Percentiles rank a stretch among this genome's conserved stretches.
Conservation (phyloP, 2,113 vertebrate genomes). For the Scomber colias region DNA sequence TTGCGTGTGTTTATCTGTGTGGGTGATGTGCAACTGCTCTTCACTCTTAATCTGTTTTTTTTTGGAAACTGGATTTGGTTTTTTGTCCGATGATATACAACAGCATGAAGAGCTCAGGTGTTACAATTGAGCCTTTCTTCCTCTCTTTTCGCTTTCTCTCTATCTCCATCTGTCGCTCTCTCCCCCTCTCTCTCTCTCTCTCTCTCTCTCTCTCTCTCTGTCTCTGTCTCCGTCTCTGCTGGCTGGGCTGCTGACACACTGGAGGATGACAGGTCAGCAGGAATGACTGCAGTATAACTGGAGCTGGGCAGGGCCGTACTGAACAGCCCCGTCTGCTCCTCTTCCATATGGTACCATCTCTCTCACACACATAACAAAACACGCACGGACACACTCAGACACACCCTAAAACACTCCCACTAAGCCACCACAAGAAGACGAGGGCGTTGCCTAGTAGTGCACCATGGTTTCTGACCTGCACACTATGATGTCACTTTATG, state of each 20-base stretch:
- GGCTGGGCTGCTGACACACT: conserved; percentile 55
- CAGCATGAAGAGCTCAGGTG: conserved; percentile 36
- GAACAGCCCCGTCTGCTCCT: conserved; percentile 67
- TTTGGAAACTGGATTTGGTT: conserved; percentile 27
- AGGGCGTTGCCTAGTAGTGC: conserved; percentile 64
- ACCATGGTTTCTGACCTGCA: conserved; percentile 52
- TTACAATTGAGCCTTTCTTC: conserved; percentile 7
- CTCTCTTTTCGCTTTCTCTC: no score
- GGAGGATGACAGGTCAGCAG: conserved; percentile 75
- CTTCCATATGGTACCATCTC: conserved; percentile 68
- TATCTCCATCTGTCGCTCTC: no score
- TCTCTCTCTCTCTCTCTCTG: neutral
- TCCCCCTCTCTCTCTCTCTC: neutral
- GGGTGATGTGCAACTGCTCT: neutral
- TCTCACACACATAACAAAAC: conserved; percentile 28
- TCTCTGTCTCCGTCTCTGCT: conserved; percentile 21
- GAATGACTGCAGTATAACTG: conserved; percentile 71
- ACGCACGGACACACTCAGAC: conserved; percentile 14
- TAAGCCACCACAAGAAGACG: conserved; percentile 43
- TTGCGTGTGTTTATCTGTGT: conserved; percentile 1
- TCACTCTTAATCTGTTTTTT: neutral
- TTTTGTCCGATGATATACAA: conserved; percentile 16
- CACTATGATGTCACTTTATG: conserved; percentile 52
- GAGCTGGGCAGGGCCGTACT: conserved; percentile 66
- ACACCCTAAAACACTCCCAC: conserved; percentile 29